Percentiles rank a stretch among this genome's conserved stretches.
phyloP scores from a whole-genome alignment of 2,797 vertebrate species.

The Catostomus latipinnis region DNA sequence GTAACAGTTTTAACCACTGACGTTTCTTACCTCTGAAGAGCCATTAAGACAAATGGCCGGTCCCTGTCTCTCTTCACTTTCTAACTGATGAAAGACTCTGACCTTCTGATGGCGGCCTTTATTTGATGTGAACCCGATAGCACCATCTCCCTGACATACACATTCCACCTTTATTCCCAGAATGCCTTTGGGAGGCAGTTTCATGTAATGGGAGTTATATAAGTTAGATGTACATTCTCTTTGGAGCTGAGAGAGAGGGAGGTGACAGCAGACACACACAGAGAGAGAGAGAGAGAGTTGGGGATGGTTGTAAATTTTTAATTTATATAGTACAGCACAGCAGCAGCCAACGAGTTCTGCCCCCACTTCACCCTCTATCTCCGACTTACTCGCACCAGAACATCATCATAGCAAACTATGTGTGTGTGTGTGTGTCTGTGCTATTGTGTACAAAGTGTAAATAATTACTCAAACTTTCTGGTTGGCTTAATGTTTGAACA shows the following conservation, averaged over 20 bases:
- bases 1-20: conserved; percentile 35
- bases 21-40: conserved; percentile 33
- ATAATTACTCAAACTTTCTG: conserved; percentile 53
- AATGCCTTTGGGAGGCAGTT: conserved; percentile 46
- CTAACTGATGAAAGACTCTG: conserved; percentile 45
- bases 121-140: conserved; percentile 44
- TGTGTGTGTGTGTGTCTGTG: background rate
- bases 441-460: conserved; percentile 58
- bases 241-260: conserved; percentile 24
- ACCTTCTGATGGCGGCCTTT: conserved; percentile 41
- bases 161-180: conserved; percentile 42
- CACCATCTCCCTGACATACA: conserved; percentile 35
- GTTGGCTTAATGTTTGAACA: conserved; percentile 48
- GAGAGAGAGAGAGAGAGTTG: conserved; percentile 12
- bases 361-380: conserved; percentile 4
- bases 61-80: conserved; percentile 2
- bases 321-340: conserved; percentile 37
- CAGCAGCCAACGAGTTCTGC: conserved; percentile 12
- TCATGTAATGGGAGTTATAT: conserved; percentile 46
- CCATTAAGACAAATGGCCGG: conserved; percentile 45
- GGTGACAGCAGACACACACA: background rate
- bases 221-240: conserved; percentile 39
- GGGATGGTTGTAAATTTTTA: conserved; percentile 46
- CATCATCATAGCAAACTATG: background rate
- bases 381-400: background rate